phyloP scores from a whole-genome alignment of 2,113 vertebrate genomes.

The Mugil cephalus region DNA sequence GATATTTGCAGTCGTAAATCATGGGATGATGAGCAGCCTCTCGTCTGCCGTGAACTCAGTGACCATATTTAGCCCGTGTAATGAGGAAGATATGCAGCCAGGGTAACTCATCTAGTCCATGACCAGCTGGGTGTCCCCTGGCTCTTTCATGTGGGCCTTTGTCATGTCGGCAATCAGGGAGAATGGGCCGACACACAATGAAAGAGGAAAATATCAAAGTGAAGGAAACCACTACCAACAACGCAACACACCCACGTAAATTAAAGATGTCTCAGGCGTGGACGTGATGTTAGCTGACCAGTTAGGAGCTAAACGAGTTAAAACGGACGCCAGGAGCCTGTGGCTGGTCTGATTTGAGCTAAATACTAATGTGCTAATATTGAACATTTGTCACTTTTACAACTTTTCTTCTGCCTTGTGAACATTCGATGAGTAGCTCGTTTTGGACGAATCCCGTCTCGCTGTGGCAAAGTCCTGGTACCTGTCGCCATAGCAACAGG shows the following conservation, averaged over 20 bases:
- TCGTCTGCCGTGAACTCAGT: slow-evolving; percentile 21
- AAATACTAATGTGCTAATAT: too few relatives aligned
- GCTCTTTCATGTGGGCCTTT: slow-evolving; percentile 39
- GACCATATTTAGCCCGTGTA: slow-evolving; percentile 50
- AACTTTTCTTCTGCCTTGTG: too few relatives aligned
- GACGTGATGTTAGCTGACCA: neutral
- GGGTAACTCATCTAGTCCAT: slow-evolving; percentile 35
- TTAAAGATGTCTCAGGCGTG: neutral
- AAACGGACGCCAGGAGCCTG: neutral
- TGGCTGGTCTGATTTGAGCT: neutral
- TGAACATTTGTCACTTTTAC: too few relatives aligned
- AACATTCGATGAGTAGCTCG: too few relatives aligned
- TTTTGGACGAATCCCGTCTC: too few relatives aligned
- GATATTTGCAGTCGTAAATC: slow-evolving; percentile 32
- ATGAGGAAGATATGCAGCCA: slow-evolving; percentile 52
- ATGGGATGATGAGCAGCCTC: slow-evolving; percentile 16
- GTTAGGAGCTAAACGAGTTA: neutral
- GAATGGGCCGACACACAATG: neutral
- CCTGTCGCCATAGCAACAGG: too few relatives aligned
- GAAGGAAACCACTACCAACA: slow-evolving; percentile 1
- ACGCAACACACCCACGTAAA: slow-evolving; percentile 6
- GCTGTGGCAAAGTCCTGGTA: too few relatives aligned
- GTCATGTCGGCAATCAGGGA: slow-evolving; percentile 1
- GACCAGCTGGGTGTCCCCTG: slow-evolving; percentile 20
- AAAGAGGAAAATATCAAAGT: slow-evolving; percentile 12